These are phyloP conservation scores for sheep (Ovis aries) DNA, from an alignment of 2,113 vertebrate genomes.

Conservation along the genomic window ARS-UI_Ramb_v3.0 NC_056060.1:16875001-16875500, in stretches of 20 bases:
- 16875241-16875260: not conserved
- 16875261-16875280: not conserved
- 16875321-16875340: not conserved
- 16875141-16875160: not conserved
- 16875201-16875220: fast-evolving
- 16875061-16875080: no score
- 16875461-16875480: not conserved
- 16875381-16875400: not conserved
- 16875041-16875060: not conserved
- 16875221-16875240: not conserved
- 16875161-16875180: not conserved
- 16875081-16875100: fast-evolving
- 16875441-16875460: not conserved
- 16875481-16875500: fast-evolving
- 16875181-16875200: fast-evolving
- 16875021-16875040: fast-evolving
- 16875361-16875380: not conserved
- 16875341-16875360: fast-evolving
- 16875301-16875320: not conserved
- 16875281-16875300: not conserved
- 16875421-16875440: fast-evolving
- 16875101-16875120: fast-evolving
- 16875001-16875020: not conserved
- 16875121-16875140: not conserved
- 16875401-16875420: not conserved